Percentiles rank a stretch among this genome's conserved stretches.
These are phyloP conservation scores for Sorex maritimensis DNA, from an alignment of 2,797 vertebrate genomes.

Conservation along the genomic window DNA sequence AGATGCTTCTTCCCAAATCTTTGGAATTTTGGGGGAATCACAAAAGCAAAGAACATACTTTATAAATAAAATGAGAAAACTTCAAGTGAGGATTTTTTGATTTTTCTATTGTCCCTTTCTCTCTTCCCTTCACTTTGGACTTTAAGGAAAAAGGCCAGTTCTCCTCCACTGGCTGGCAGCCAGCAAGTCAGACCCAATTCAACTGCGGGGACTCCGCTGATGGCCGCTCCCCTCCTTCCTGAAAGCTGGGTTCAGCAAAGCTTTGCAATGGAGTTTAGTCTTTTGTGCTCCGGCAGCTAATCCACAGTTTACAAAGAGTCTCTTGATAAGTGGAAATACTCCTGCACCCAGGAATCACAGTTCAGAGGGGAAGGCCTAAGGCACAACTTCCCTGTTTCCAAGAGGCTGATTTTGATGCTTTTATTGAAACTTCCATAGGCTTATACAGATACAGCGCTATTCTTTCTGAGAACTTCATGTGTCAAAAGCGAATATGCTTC, in stretches of 20 bases:
- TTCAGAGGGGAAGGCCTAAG: not conserved
- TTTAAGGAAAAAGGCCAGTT: conserved; percentile 33
- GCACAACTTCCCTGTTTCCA: not conserved
- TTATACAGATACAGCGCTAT: conserved; percentile 13
- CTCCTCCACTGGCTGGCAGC: not conserved
- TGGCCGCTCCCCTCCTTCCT: not conserved
- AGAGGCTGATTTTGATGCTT: conserved; percentile 10
- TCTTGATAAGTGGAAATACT: not conserved
- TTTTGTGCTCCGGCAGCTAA: conserved; percentile 4
- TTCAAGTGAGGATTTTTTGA: not conserved
- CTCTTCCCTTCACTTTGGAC: conserved; percentile 1
- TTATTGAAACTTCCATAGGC: not conserved
- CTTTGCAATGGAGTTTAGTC: not conserved
- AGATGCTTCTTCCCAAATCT: conserved; percentile 5
- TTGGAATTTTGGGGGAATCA: conserved; percentile 19
- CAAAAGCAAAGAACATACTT: not conserved
- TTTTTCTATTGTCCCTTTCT: not conserved
- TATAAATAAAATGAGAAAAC: conserved; percentile 26
- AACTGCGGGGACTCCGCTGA: not conserved
- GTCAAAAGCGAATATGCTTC: not conserved
- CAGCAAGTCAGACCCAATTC: not conserved
- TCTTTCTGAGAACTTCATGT: conserved; percentile 43
- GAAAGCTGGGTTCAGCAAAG: conserved; percentile 12
- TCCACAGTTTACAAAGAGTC: conserved; percentile 28
- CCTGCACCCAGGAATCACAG: not conserved